Percentiles rank a stretch among this genome's conserved stretches.
phyloP scores from a whole-genome alignment of 2,113 vertebrate genomes.

The Pardalotus punctatus region DNA sequence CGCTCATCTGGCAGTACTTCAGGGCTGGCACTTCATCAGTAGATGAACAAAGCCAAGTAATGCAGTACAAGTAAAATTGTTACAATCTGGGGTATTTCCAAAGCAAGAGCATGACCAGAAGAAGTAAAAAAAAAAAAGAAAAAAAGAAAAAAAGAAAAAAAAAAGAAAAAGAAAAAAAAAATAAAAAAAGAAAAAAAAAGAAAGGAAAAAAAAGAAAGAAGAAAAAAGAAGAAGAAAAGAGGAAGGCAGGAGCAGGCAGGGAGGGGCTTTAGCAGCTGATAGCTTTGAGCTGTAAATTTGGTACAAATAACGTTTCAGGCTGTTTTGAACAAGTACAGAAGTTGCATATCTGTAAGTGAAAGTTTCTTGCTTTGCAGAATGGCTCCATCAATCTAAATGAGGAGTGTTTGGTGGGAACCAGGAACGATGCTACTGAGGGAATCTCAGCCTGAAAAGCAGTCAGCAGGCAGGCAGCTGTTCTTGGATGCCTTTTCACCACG shows the following conservation, averaged over 20 bases:
- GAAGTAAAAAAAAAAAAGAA: fast-evolving
- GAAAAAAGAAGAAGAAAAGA: neutral
- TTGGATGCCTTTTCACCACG: neutral
- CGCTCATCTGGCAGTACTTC: conserved; percentile 37
- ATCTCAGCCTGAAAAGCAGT: neutral
- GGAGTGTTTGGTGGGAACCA: neutral
- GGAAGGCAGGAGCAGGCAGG: neutral
- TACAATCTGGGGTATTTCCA: conserved; percentile 41
- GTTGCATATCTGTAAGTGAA: neutral
- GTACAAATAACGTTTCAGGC: neutral
- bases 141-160: no score
- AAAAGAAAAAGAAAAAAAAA: neutral
- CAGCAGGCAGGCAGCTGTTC: conserved; percentile 36
- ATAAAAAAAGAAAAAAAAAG: fast-evolving
- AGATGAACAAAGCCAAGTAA: conserved; percentile 41
- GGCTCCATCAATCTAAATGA: conserved; percentile 1
- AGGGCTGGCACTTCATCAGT: conserved; percentile 52
- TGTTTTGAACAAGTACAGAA: neutral
- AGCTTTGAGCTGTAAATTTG: conserved; percentile 15
- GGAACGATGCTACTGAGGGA: neutral
- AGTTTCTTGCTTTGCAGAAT: neutral
- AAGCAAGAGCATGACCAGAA: neutral
- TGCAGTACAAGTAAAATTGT: conserved; percentile 15
- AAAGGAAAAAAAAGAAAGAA: no score
- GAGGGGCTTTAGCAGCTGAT: neutral